Base-by-base conservation (phyloP, 2,888 invertebrate species). In the Xylocampa areola region DNA sequence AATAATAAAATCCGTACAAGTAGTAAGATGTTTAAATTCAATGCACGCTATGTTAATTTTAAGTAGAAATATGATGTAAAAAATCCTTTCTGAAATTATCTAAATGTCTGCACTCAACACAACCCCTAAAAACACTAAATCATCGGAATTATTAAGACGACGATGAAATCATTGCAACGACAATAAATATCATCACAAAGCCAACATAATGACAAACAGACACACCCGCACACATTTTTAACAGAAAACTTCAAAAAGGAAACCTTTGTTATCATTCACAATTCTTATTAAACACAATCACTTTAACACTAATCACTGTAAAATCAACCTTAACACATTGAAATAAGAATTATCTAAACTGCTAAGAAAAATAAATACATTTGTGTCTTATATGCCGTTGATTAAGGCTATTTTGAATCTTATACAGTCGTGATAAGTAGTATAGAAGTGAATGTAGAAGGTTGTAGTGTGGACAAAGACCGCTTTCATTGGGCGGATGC, bases 401-500 rank as follows among this genome's bases (percentile, higher is more conserved):
- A 64, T 49, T 52, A 32, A 49, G 4, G 17, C 25, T 1, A 85
- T 68, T 82, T 69, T 84, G 55, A 62, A 76, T 76, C 68, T 79
- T 88, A 82, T 55, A 2, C 1, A 33, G 21, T 61, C 5, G 77
- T 41, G 29, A 64, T 87, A 87, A 76, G 76, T 76, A 44, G 50
- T 62, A 48, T 29, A 16, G 13, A 54, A 52, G 59, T 68, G 63
- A 63, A 60, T 64, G 27, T 43, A 59, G 69, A 77, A 67, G 52
- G 68, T 78, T 81, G 82, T 69, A 61, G 45, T 52, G 70, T 71
- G 70, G 57, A 90, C 88, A 91, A 91, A 88, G 85, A 81, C 87
- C 87, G 89, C 89, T 92, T 92, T 89, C 89, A 87, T 82, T 77
- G 81, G 85, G 87, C 93, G 93, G 92, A 93, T 91, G 91, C 91